A percentile compares a stretch with the other conserved stretches of the same genome.
phyloP scores from a whole-genome alignment of 2,888 invertebrate species.

The Nycteola revayana region DNA sequence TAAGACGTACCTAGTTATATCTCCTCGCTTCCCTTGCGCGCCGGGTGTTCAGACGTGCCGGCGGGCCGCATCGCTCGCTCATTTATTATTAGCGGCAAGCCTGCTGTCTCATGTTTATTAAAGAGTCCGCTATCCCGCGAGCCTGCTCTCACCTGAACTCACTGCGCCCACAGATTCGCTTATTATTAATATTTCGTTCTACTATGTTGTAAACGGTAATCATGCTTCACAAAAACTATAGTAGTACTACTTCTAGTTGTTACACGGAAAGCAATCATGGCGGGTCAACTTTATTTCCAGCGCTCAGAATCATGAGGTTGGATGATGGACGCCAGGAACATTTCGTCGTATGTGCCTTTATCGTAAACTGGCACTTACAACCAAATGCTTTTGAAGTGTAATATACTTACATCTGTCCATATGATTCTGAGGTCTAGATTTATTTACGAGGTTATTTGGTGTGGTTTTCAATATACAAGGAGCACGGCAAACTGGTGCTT shows the following conservation, averaged over 20 bases:
- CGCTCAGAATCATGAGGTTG: too few species aligned
- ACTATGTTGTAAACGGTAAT: constrained; percentile 11
- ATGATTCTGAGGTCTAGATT: too few species aligned
- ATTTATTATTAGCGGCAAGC: constrained; percentile 60
- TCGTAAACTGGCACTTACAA: too few species aligned
- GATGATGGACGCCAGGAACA: too few species aligned
- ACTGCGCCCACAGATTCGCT: constrained; percentile 31
- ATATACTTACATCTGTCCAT: too few species aligned
- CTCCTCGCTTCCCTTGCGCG: constrained; percentile 28
- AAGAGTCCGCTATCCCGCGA: constrained; percentile 48
- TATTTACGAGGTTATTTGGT: constrained; percentile 11
- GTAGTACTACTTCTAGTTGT: not conserved
- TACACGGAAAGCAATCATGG: constrained; percentile 2
- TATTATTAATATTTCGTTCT: constrained; percentile 40
- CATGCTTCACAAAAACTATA: constrained; percentile 4
- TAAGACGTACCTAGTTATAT: constrained; percentile 27
- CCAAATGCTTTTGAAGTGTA: too few species aligned
- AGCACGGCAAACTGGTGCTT: constrained; percentile 21
- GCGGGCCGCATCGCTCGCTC: constrained; percentile 39
- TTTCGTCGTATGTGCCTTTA: too few species aligned
- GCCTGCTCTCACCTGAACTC: constrained; percentile 48
- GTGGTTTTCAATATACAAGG: constrained; percentile 14
- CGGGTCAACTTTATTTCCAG: too few species aligned
- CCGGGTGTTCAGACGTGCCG: constrained; percentile 35
- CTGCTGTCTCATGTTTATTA: constrained; percentile 59